These are phyloP conservation scores for Planiliza haematocheilus DNA, from an alignment of 2,113 vertebrate genomes.

Conservation along the genomic window DNA sequence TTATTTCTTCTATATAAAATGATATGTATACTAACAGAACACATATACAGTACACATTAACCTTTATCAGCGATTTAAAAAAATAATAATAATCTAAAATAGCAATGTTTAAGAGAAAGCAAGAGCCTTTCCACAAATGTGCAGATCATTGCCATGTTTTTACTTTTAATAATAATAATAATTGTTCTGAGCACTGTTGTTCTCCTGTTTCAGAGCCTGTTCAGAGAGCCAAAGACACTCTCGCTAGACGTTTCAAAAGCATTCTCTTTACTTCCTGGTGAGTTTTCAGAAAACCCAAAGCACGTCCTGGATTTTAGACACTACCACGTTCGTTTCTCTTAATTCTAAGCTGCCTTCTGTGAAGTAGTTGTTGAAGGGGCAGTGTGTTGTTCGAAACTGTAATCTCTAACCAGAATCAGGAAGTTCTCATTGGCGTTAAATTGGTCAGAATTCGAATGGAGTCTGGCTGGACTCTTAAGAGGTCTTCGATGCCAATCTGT, in stretches of 20 bases:
- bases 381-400: slow-evolving; percentile 17
- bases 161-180: slow-evolving; percentile 25
- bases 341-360: slow-evolving; percentile 40
- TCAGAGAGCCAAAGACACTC: slow-evolving; percentile 64
- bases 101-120: slow-evolving; percentile 57
- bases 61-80: slow-evolving; percentile 55
- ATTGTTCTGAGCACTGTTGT: slow-evolving; percentile 45
- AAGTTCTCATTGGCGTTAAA: slow-evolving; percentile 23
- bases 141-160: slow-evolving; percentile 62
- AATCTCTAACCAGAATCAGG: slow-evolving; percentile 9
- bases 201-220: slow-evolving; percentile 54
- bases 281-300: slow-evolving; percentile 42
- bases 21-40: slow-evolving; percentile 58
- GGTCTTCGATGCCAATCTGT: slow-evolving; percentile 42
- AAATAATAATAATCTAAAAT: slow-evolving; percentile 37
- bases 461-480: slow-evolving; percentile 37
- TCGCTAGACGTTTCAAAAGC: slow-evolving; percentile 33
- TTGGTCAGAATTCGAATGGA: slow-evolving; percentile 37
- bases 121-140: slow-evolving; percentile 54
- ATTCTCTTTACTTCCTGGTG: slow-evolving; percentile 14
- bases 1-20: slow-evolving; percentile 69
- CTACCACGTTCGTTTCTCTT: slow-evolving; percentile 12
- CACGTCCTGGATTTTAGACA: slow-evolving; percentile 22
- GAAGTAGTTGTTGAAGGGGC: slow-evolving; percentile 37
- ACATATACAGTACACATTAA: slow-evolving; percentile 57